These are phyloP conservation scores for Aspidiotus rigidus DNA, from an alignment of 2,888 invertebrate genomes.

Conservation along the genomic window DNA sequence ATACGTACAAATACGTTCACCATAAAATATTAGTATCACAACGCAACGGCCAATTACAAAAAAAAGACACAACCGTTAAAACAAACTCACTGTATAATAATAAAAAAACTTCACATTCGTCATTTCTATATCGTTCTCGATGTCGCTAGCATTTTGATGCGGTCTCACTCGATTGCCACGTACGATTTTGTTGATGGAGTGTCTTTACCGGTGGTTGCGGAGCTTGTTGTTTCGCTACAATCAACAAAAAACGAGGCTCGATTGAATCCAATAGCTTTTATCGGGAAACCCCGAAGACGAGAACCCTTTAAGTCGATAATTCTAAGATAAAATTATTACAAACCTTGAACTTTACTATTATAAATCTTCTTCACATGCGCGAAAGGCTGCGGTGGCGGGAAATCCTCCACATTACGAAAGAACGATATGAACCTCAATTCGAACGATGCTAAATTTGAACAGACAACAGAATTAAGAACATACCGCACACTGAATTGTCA, in stretches of 20 bases:
- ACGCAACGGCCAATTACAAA: no score
- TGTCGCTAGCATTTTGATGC: conserved; percentile 26
- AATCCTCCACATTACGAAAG: conserved; percentile 44
- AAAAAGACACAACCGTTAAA: no score
- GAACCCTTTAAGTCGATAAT: neutral
- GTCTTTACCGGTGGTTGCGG: conserved; percentile 25
- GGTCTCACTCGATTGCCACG: conserved; percentile 18
- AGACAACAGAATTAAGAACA: no score
- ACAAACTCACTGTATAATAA: neutral
- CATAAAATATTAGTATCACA: no score
- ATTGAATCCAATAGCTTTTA: neutral
- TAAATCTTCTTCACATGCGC: conserved; percentile 41
- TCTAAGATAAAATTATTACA: neutral
- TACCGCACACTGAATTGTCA: neutral
- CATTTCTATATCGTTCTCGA: neutral
- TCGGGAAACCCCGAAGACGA: neutral
- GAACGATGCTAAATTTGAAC: conserved; percentile 38
- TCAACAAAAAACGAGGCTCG: neutral
- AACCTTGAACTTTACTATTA: conserved; percentile 40
- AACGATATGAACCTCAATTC: conserved; percentile 44
- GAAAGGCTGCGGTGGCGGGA: conserved; percentile 46
- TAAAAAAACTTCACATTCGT: neutral
- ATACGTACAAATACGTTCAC: no score
- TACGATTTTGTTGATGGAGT: conserved; percentile 5
- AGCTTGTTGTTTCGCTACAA: conserved; percentile 28